Conservation (phyloP, 2,797 vertebrate genomes). For the Pipistrellus nathusii region DNA sequence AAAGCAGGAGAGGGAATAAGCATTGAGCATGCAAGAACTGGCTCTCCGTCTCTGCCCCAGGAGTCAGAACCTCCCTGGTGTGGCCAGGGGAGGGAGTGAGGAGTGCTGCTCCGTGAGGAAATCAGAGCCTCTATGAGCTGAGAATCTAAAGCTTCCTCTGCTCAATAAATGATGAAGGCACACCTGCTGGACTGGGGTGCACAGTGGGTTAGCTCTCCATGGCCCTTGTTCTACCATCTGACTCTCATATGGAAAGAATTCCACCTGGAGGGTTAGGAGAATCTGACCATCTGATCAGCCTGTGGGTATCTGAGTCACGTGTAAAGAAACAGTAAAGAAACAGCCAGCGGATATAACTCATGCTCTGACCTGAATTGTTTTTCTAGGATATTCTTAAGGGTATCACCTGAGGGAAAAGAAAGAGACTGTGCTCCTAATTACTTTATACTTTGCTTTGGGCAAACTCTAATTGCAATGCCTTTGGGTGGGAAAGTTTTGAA, state of each 20-base stretch:
- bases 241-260: neutral
- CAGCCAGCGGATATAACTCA: neutral
- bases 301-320: neutral
- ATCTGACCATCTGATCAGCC: neutral
- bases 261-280: neutral
- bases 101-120: too few relatives aligned
- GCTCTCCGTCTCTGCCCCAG: too few relatives aligned
- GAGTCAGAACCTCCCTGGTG: neutral
- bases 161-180: rapidly evolving
- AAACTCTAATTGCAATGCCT: slow-evolving; percentile 63
- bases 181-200: rapidly evolving
- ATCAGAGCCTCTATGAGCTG: neutral
- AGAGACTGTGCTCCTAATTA: slow-evolving; percentile 31
- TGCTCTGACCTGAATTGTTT: neutral
- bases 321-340: neutral
- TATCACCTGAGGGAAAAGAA: neutral
- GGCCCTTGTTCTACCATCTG: neutral
- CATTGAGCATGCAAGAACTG: rapidly evolving
- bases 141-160: neutral
- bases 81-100: rapidly evolving
- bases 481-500: neutral
- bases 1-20: neutral
- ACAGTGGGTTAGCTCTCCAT: too few relatives aligned
- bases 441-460: slow-evolving; percentile 66
- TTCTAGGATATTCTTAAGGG: neutral